Percentiles rank a stretch among this genome's conserved stretches.
Conservation (phyloP, 2,888 invertebrate genomes). For the Pharmacophagus antenor region DNA sequence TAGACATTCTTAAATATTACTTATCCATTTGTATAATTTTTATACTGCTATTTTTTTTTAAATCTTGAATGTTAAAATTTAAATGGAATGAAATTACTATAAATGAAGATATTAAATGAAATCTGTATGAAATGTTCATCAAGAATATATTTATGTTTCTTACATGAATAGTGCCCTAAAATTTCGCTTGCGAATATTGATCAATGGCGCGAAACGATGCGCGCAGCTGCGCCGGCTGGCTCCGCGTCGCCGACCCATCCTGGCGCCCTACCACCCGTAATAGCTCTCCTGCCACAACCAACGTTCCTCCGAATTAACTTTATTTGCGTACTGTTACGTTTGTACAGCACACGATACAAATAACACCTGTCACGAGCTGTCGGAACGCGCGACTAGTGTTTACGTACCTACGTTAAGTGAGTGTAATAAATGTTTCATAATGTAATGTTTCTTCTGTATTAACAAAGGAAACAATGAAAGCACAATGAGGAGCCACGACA, state of each 20-base stretch:
- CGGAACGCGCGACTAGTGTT: slow-evolving; percentile 27
- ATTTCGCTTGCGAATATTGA: slow-evolving; percentile 32
- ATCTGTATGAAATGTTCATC: too few relatives aligned
- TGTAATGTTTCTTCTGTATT: slow-evolving; percentile 6
- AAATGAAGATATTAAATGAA: too few relatives aligned
- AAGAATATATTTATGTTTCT: neutral
- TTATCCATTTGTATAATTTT: too few relatives aligned
- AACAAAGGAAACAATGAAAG: slow-evolving; percentile 57
- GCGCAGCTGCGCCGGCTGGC: slow-evolving; percentile 41
- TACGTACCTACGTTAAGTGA: slow-evolving; percentile 18
- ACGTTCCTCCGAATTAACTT: slow-evolving; percentile 65
- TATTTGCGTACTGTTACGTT: slow-evolving; percentile 63
- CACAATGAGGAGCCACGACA: slow-evolving; percentile 57
- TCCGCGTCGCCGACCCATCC: slow-evolving; percentile 37
- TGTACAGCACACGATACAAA: slow-evolving; percentile 48
- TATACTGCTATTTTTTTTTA: too few relatives aligned
- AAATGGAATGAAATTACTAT: too few relatives aligned
- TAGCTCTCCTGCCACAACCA: slow-evolving; percentile 39
- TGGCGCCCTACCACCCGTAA: slow-evolving; percentile 42
- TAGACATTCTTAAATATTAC: too few relatives aligned
- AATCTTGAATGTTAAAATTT: too few relatives aligned
- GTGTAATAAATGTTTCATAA: slow-evolving; percentile 6
- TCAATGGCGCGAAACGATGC: slow-evolving; percentile 30
- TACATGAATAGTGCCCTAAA: slow-evolving; percentile 18
- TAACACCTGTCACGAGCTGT: slow-evolving; percentile 44